Evolutionary conservation across 2,888 invertebrate species (phyloP).

Genomic region (Cantharis nigra): DNA sequence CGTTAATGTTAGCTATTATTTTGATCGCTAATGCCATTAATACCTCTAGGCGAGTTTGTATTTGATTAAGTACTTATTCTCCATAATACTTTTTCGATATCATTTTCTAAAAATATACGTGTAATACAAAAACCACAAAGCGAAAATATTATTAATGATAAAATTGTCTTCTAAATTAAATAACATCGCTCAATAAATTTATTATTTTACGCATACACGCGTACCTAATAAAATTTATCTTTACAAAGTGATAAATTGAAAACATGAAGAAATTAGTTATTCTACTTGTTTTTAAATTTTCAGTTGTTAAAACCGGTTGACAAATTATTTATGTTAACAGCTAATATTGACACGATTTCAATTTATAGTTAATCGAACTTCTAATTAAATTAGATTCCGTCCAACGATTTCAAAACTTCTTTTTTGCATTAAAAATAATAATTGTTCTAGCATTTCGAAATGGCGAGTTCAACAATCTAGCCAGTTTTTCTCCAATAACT

Average conservation of each 20-base stretch:
- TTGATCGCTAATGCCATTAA: slow-evolving; percentile 24
- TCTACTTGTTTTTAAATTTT: not conserved
- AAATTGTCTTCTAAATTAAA: not conserved
- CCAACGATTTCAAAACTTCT: not conserved
- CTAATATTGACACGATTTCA: not conserved
- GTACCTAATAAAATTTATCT: not conserved
- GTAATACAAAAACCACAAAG: not conserved
- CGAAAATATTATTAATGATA: not conserved
- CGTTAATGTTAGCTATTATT: slow-evolving; percentile 25
- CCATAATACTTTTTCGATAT: not conserved
- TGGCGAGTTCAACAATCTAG: too few species aligned
- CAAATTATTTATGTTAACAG: not conserved
- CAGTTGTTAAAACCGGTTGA: not conserved
- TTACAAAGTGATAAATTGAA: not conserved
- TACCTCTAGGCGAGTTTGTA: slow-evolving; percentile 12
- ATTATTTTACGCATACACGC: not conserved
- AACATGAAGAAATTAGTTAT: not conserved
- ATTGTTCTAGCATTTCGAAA: too few species aligned
- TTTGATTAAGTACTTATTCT: slow-evolving; percentile 18
- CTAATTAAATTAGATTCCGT: not conserved
- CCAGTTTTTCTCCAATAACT: too few species aligned
- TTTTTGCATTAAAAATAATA: not conserved
- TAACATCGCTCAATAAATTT: not conserved
- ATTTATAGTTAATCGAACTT: not conserved
- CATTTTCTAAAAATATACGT: not conserved